A percentile compares a stretch with the other conserved stretches of the same genome.
These are phyloP conservation scores for Pelochelys cantorii DNA, from an alignment of 2,797 vertebrate genomes.

Conservation along the genomic window DNA sequence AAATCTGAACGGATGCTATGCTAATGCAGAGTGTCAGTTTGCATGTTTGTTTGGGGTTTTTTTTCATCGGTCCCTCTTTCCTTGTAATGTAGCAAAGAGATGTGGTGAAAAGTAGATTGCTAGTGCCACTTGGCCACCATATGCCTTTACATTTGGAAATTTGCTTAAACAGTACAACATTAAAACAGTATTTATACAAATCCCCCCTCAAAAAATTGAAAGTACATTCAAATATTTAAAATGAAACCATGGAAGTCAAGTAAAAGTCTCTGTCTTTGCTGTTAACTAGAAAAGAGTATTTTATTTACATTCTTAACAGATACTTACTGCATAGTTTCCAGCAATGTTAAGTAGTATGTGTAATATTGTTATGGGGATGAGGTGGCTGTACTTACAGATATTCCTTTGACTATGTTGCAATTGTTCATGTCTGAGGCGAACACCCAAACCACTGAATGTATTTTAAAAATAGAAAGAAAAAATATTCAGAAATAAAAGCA, in stretches of 20 bases:
- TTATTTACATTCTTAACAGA: slow-evolving; percentile 59
- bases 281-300: slow-evolving; percentile 35
- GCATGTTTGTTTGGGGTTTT: not conserved
- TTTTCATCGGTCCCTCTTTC: slow-evolving; percentile 53
- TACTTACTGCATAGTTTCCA: not conserved
- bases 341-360: not conserved
- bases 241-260: slow-evolving; percentile 42
- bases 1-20: slow-evolving; percentile 45
- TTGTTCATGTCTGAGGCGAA: not conserved
- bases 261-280: slow-evolving; percentile 15
- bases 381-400: not conserved
- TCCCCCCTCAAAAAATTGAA: slow-evolving; percentile 51
- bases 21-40: slow-evolving; percentile 25
- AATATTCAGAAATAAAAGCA: not conserved
- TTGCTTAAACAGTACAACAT: slow-evolving; percentile 79
- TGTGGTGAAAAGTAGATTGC: slow-evolving; percentile 76
- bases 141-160: slow-evolving; percentile 79
- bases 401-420: not conserved
- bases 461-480: not conserved
- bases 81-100: slow-evolving; percentile 63
- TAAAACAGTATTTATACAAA: slow-evolving; percentile 70
- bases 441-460: not conserved
- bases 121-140: slow-evolving; percentile 77
- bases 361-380: slow-evolving; percentile 25
- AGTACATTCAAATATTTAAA: slow-evolving; percentile 66